A percentile compares a stretch with the other conserved stretches of the same genome.
These are phyloP conservation scores for Scaptomyza polygonia DNA, from an alignment of 2,888 invertebrate genomes.

Conservation along the genomic window DNA sequence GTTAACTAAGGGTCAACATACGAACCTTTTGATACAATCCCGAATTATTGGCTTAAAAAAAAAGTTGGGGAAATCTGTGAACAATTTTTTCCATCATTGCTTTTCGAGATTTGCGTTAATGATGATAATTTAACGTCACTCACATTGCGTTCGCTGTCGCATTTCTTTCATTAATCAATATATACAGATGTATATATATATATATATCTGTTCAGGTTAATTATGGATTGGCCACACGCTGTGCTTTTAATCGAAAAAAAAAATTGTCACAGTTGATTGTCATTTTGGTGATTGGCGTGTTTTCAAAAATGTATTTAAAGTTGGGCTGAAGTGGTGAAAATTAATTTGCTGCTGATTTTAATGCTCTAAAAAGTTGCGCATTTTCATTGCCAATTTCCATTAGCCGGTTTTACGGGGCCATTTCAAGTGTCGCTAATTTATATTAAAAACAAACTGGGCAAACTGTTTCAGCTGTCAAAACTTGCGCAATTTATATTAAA, in stretches of 20 bases:
- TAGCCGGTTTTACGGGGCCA: conserved; percentile 10
- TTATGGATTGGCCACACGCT: conserved; percentile 41
- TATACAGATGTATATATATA: conserved; percentile 3
- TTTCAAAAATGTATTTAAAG: too few relatives aligned
- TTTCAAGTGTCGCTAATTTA: conserved; percentile 46
- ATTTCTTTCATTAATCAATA: conserved; percentile 34
- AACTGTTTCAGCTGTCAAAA: conserved; percentile 71
- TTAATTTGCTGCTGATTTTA: neutral
- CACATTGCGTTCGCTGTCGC: conserved; percentile 16
- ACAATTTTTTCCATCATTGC: too few relatives aligned
- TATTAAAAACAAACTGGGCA: conserved; percentile 52
- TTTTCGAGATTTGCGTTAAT: too few relatives aligned
- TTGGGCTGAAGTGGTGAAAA: too few relatives aligned
- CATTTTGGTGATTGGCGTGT: conserved; percentile 36
- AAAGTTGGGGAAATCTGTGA: neutral
- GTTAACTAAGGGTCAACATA: too few relatives aligned
- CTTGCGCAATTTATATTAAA: conserved; percentile 75
- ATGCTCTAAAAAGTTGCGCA: conserved; percentile 3
- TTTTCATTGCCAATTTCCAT: conserved; percentile 43
- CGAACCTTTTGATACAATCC: too few relatives aligned
- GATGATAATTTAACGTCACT: conserved; percentile 46
- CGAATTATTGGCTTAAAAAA: neutral
- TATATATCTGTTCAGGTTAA: conserved; percentile 27
- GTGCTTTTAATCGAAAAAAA: conserved; percentile 48
- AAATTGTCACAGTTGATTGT: conserved; percentile 69